A percentile compares a stretch with the other conserved stretches of the same genome.
These are phyloP conservation scores for Ochlodes sylvanus DNA, from an alignment of 2,888 invertebrate genomes.

Conservation along the genomic window DNA sequence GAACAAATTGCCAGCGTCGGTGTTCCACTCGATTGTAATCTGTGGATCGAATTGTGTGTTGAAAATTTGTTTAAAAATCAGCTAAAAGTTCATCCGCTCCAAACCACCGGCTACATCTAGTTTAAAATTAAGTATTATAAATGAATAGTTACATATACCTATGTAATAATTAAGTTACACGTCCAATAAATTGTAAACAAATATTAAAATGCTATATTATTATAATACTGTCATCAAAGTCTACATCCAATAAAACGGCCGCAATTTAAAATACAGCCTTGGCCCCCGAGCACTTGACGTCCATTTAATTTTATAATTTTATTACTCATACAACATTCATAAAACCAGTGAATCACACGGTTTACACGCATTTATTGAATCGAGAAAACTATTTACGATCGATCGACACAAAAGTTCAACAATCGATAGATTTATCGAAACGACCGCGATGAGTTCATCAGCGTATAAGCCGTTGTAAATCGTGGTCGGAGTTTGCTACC, in stretches of 20 bases:
- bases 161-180: neutral
- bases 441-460: conserved; percentile 78
- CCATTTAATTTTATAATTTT: conserved; percentile 48
- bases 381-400: conserved; percentile 60
- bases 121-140: too few relatives aligned
- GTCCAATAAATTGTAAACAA: neutral
- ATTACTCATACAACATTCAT: conserved; percentile 46
- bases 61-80: too few relatives aligned
- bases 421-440: conserved; percentile 70
- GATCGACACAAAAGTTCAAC: conserved; percentile 58
- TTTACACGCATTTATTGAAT: conserved; percentile 57
- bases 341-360: conserved; percentile 52
- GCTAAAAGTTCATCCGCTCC: too few relatives aligned
- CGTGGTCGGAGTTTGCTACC: conserved; percentile 72
- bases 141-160: too few relatives aligned
- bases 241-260: neutral
- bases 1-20: too few relatives aligned
- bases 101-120: too few relatives aligned
- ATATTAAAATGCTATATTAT: conserved; percentile 1
- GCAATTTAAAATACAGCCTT: conserved; percentile 15
- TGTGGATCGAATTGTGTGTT: too few relatives aligned
- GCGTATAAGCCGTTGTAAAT: conserved; percentile 73
- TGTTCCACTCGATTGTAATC: too few relatives aligned
- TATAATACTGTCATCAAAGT: neutral
- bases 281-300: conserved; percentile 31